Base-by-base conservation (phyloP, 2,113 vertebrate species). In the Catharus fuscescens region DNA sequence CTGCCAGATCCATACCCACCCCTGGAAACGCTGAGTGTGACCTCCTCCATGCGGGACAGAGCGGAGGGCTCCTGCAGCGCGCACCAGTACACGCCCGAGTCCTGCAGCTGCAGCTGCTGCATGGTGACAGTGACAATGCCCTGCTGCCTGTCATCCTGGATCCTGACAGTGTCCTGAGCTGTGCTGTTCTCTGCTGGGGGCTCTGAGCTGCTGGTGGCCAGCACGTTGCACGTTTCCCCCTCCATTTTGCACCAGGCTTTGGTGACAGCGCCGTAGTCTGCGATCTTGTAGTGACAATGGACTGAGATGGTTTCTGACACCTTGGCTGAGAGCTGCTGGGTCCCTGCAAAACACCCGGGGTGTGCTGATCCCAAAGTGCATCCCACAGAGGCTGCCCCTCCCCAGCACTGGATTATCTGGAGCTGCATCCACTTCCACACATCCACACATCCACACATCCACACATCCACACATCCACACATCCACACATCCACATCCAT, bases 71-170 rank as follows among this genome's bases (percentile, higher is more conserved):
- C 45, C 10, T 48, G 72, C 3, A 97, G 95, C 1, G 80, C 96
- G 17, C 97, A 98, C 73, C 26, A 95, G 84, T 97, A 98, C 20
- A 94, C 44, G 0, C 97, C 97, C 0, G 96, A 61, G 62, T 97
- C 97, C 59, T 66, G 21, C 18, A 1, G 45, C 72, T 7, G 90
- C 77, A 97, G 88, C 31, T 61, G 40, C n/a, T 28, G 17, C 88
- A 97, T 85, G 57, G 1, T 85, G 84, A 97, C 0, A 0, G 42
- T 47, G 45, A 97, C 31, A 11, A 62, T 4, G 13, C 86, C 64
- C 12, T 81, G 60, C 14, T 0, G 1, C 5, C 3, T 13, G n/a
- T 87, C 6, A 0, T 97, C 94, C 79, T 26, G 38, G 34, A 96
- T 91, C 0, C 3, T 84, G n/a, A 82, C 10, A 25, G 38, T 29